A percentile compares a stretch with the other conserved stretches of the same genome.
These are phyloP conservation scores for Drosophila greeni DNA, from an alignment of 2,888 invertebrate genomes.

Conservation along the genomic window DNA sequence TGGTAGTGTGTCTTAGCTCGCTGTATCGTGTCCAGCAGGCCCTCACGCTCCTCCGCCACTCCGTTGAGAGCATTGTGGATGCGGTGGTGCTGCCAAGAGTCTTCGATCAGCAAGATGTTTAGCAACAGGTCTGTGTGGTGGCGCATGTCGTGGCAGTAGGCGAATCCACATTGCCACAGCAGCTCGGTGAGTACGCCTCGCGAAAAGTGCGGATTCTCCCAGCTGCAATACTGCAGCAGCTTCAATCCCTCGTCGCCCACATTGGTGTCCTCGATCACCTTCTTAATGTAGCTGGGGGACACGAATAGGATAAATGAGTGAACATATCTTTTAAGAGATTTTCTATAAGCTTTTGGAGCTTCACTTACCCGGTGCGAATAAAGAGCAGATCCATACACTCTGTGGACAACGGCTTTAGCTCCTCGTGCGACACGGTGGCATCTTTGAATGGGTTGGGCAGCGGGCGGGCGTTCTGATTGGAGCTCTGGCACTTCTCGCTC, in stretches of 20 bases:
- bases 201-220: constrained; percentile 98
- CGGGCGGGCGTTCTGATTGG: constrained; percentile 80
- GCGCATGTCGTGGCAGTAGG: constrained; percentile 95
- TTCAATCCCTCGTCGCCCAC: constrained; percentile 94
- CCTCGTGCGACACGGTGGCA: constrained; percentile 80
- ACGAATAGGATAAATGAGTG: background rate
- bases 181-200: constrained; percentile 92
- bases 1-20: constrained; percentile 96
- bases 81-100: constrained; percentile 97
- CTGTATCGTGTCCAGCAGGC: constrained; percentile 94
- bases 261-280: constrained; percentile 95
- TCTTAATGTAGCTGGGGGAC: constrained; percentile 89
- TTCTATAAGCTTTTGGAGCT: background rate
- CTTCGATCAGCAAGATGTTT: constrained; percentile 92
- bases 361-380: constrained; percentile 85
- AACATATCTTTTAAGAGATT: background rate
- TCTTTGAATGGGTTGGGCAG: constrained; percentile 88
- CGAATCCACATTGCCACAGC: constrained; percentile 91
- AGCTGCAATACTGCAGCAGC: constrained; percentile 94
- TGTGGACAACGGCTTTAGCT: constrained; percentile 84
- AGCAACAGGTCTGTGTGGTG: constrained; percentile 94
- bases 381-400: constrained; percentile 91
- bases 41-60: constrained; percentile 90
- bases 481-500: constrained; percentile 83
- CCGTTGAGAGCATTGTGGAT: constrained; percentile 96